phyloP scores from a whole-genome alignment of 2,888 invertebrate species.

The Corbicula japonica region DNA sequence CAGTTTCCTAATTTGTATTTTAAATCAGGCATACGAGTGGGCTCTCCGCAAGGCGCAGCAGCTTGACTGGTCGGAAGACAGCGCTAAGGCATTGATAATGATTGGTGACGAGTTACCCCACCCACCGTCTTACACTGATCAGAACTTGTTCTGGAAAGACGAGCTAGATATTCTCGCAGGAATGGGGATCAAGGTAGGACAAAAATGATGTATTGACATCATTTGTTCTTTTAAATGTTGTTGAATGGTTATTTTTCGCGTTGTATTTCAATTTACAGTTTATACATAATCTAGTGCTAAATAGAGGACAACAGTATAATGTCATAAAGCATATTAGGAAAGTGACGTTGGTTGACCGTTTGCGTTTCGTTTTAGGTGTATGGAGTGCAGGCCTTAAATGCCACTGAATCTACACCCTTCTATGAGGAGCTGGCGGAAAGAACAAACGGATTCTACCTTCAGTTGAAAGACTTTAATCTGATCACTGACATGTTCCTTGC shows the following conservation, averaged over 20 bases:
- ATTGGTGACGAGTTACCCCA: constrained; percentile 83
- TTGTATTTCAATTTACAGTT: too few species aligned
- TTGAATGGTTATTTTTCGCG: too few species aligned
- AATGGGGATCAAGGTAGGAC: constrained; percentile 82
- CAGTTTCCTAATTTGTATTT: too few species aligned
- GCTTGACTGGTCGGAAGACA: constrained; percentile 84
- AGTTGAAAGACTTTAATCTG: constrained; percentile 78
- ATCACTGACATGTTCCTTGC: constrained; percentile 85
- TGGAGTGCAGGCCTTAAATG: constrained; percentile 77
- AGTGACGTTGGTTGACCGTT: neutral
- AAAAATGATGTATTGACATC: too few species aligned
- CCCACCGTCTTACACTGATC: constrained; percentile 80
- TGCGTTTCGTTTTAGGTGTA: constrained; percentile 74
- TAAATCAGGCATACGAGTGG: constrained; percentile 84
- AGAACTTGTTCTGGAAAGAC: constrained; percentile 80
- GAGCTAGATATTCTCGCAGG: constrained; percentile 81
- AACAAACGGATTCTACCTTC: constrained; percentile 81
- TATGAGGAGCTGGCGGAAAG: constrained; percentile 80
- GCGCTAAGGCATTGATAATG: constrained; percentile 84
- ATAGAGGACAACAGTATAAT: neutral
- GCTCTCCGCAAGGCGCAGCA: constrained; percentile 80
- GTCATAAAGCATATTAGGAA: too few species aligned
- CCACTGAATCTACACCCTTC: constrained; percentile 62
- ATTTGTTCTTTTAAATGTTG: too few species aligned
- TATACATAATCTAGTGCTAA: neutral